phyloP scores from a whole-genome alignment of 2,888 invertebrate species.

The Drosophila colorata region DNA sequence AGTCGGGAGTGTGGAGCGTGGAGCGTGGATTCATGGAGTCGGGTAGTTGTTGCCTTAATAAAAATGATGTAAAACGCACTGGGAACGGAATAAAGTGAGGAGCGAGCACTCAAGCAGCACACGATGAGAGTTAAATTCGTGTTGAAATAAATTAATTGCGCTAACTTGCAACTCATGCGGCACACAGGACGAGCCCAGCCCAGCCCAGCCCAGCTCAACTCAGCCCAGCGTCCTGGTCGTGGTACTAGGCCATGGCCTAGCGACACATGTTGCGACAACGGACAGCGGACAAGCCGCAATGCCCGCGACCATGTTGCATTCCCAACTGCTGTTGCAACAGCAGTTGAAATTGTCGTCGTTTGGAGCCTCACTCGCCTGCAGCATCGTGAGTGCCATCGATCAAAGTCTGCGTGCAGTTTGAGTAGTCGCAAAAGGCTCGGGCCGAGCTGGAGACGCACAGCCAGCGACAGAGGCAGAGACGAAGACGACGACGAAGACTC shows the following conservation, averaged over 20 bases:
- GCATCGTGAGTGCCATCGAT: conserved; percentile 78
- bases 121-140: conserved; percentile 80
- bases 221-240: conserved; percentile 4
- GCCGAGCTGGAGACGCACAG: conserved; percentile 5
- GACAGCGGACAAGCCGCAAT: conserved; percentile 3
- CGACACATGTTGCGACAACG: conserved; percentile 39
- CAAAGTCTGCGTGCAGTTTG: conserved; percentile 77
- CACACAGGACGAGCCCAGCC: conserved; percentile 43
- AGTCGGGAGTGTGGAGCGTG: background rate
- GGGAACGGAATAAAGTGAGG: conserved; percentile 54
- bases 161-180: conserved; percentile 81
- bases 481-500: background rate
- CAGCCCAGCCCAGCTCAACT: conserved; percentile 5
- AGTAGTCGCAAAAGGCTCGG: conserved; percentile 49
- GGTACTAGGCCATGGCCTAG: conserved; percentile 55
- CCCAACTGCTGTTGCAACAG: conserved; percentile 29
- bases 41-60: conserved; percentile 41
- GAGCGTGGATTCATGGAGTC: background rate
- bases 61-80: conserved; percentile 72
- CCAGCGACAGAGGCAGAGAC: background rate
- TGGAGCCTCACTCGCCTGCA: conserved; percentile 60
- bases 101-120: conserved; percentile 59
- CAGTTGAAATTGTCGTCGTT: conserved; percentile 70
- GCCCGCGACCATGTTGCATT: conserved; percentile 47
- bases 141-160: conserved; percentile 81